phyloP scores from a whole-genome alignment of 2,797 vertebrate species.

The Typhlichthys eigenmanni region DNA sequence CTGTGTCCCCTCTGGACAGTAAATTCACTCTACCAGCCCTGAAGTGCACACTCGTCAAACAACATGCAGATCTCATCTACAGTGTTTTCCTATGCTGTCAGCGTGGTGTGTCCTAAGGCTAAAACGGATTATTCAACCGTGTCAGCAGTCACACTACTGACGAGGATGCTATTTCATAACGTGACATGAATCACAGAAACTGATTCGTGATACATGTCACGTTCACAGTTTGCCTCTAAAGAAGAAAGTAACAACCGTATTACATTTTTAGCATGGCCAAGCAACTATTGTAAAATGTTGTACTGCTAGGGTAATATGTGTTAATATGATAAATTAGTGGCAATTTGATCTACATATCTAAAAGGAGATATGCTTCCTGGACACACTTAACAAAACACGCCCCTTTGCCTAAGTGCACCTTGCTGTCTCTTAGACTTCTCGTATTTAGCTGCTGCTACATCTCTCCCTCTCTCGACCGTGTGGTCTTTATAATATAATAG shows the following conservation, averaged over 20 bases:
- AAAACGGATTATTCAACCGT: constrained; percentile 17
- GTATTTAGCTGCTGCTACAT: no score
- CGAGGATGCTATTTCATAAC: constrained; percentile 41
- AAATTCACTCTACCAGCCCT: no score
- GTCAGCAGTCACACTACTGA: constrained; percentile 41
- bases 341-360: not conserved
- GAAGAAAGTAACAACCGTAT: not conserved
- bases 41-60: no score
- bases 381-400: not conserved
- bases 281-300: constrained; percentile 6
- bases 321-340: not conserved
- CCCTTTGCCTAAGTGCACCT: not conserved
- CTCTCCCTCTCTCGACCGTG: not conserved
- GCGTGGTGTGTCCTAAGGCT: constrained; percentile 19
- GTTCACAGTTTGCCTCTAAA: no score
- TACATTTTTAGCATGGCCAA: not conserved
- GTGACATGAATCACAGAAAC: constrained; percentile 44
- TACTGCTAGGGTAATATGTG: no score
- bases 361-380: constrained; percentile 1
- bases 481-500: constrained; percentile 5
- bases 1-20: no score
- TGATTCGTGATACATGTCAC: not conserved
- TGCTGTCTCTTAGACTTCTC: not conserved
- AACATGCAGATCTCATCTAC: no score
- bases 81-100: constrained; percentile 8